Percentiles rank a stretch among this genome's conserved stretches.
Conservation (phyloP, 1,140 invertebrate species). For the Drosophila parabipectinata region DNA sequence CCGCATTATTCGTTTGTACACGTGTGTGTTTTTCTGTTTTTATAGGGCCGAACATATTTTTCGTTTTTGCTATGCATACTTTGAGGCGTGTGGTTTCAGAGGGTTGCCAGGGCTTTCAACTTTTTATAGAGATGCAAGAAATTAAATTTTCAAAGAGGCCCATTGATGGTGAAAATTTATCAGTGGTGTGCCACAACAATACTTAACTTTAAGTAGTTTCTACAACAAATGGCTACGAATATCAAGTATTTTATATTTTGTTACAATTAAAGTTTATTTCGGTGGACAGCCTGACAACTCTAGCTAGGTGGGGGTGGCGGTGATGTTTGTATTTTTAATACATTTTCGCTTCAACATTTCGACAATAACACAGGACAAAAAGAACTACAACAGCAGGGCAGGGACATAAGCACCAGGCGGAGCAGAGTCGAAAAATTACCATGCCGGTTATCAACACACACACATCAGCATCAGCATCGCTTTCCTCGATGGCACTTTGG, state of each 20-base stretch:
- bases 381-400: background rate
- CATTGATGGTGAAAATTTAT: too few relatives aligned
- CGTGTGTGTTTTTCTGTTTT: slow-evolving; percentile 36
- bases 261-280: too few relatives aligned
- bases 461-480: slow-evolving; percentile 61
- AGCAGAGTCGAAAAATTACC: slow-evolving; percentile 41
- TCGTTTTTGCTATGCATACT: slow-evolving; percentile 51
- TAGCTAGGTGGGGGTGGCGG: slow-evolving; percentile 23
- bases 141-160: too few relatives aligned
- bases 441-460: slow-evolving; percentile 66
- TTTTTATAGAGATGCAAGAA: background rate
- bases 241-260: too few relatives aligned
- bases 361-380: slow-evolving; percentile 45
- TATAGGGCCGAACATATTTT: slow-evolving; percentile 61
- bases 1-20: background rate
- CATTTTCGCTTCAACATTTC: slow-evolving; percentile 57
- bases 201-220: too few relatives aligned
- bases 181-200: too few relatives aligned
- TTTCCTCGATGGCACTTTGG: slow-evolving; percentile 75
- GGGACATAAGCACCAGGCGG: background rate
- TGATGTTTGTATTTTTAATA: slow-evolving; percentile 65
- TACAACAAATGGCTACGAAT: too few relatives aligned
- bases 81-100: slow-evolving; percentile 13
- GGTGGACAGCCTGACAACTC: slow-evolving; percentile 10
- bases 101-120: slow-evolving; percentile 18